Evolutionary conservation across 1,140 invertebrate genomes (phyloP), one percentile per base, ranked within the genome.

Genomic region (Pemphigus obesinymphae): DNA sequence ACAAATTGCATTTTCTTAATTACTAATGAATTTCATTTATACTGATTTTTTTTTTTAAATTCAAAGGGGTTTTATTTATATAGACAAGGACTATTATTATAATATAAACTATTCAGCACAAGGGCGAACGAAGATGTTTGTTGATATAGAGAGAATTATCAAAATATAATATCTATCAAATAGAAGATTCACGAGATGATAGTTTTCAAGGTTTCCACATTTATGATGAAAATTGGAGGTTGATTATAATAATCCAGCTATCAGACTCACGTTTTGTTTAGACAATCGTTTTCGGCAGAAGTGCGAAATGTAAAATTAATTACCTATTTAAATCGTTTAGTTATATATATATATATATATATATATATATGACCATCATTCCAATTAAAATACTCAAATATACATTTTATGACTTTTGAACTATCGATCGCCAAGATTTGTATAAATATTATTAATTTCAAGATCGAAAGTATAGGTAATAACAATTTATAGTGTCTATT

Each of bases 121-220:
- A 80, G 76, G 76, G 76, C 76, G 53, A 45, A 20, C 23, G 45
- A n/a, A 48, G 43, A 31, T 72, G 15, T 48, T 15, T 61, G 31
- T 75, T 53, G 15, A 78, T 61, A 43, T 20, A 43, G 23, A 20
- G 5, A 29, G 1, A 20, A 26, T 45, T 1, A 78, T 80, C 23
- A 58, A 45, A 61, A 63, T 45, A 13, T 34, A 20, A 45, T 80
- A 8, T 80, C 26, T 63, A 63, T 20, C 55, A 43, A 31, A 20
- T 29, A 63, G 53, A 58, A 58, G 55, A 80, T 80, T 63, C 26
- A 80, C 34, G 55, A 80, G 76, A 31, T 31, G 76, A 61, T 80
- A 23, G 31, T 31, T 26, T 63, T 61, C 55, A 80, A 80, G 76
- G 76, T 63, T 80, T 45, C 55, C 26, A 43, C 8, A 31, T 55